Base-by-base conservation (phyloP, 2,797 vertebrate species). In the Gadopsis marmoratus region DNA sequence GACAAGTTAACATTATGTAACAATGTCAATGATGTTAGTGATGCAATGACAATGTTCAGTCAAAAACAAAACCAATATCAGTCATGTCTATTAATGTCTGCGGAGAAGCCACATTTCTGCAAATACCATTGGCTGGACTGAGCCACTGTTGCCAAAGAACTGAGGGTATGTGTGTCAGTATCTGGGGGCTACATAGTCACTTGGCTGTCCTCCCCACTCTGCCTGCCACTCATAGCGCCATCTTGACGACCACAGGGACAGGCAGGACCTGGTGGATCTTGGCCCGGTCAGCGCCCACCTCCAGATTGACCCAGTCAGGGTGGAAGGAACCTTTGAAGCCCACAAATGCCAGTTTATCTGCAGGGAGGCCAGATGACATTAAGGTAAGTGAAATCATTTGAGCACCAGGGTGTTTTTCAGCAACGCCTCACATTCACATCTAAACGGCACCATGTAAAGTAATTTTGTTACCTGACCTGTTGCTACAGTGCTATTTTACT, bases 251-350 rank as follows among this genome's bases (percentile, higher is more conserved):
- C 83, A 99, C 96, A 16, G 98, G 98, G 70, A 99, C 79, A 10
- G 98, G 97, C 78, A 99, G 93, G 2, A 96, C 97, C 89, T 98
- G 97, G 73, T 97, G 97, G 90, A 99, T 95, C 86, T 97, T 98
- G 61, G 96, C 97, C 0, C 92, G 92, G 43, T 97, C 94, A 4
- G 95, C 89, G 0, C 93, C 91, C 0, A 95, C 95, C 71, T 94
- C 94, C 92, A 98, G 79, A 53, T 92, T 96, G 81, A 98, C 93
- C 98, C 98, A 99, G 79, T 94, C 92, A 0, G 98, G 97, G 41
- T 55, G 92, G 90, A 98, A 98, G 75, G 91, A 88, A 76, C 97
- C 97, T 82, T 97, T 99, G 93, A 97, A 99, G 70, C 98, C 97
- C 0, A 98, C 95, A 60, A 99, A 97, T 0, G 91, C 95, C 92